Base-by-base conservation (phyloP, 2,888 invertebrate species). In the Eristalinus aeneus region DNA sequence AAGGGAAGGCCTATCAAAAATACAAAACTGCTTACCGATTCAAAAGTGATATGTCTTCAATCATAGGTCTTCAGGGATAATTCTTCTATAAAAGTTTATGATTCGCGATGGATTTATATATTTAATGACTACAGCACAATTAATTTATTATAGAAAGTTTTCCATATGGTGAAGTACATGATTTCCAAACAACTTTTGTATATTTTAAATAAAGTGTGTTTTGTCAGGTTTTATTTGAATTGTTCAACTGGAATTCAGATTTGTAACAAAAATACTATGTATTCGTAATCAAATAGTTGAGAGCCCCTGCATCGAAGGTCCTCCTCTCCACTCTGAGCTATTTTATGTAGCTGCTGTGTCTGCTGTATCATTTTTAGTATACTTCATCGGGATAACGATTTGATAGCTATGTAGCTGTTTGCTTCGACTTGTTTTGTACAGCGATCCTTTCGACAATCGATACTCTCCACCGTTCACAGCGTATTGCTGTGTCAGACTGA, bases 381-480 rank as follows among this genome's bases (percentile, higher is more conserved):
- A 77, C 69, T 56, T 80, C 73, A 64, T 69, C 68, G 68, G 73
- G 73, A 85, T 77, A 80, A 60, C 72, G 76, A 73, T 76, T 76
- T 85, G 73, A 77, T 83, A 77, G 82, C 77, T 61, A 46, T 82
- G 54, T 76, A 76, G 68, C 58, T 80, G 72, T 73, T 85, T 80
- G 73, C 68, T 46, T 76, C 64, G 72, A 77, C 80, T 80, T 80
- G 72, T 72, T 73, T 31, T 71, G 46, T 23, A 68, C 73, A 54
- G 75, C 64, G 78, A 84, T 78, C 84, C 78, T 85, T 85, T 76
- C 80, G 58, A 77, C 85, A 80, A 85, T 85, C 85, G 80, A 85
- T 85, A 85, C 61, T 71, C 39, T 46, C 12, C 16, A 46, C 71
- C 80, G 65, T 84, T 72, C 27, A 75, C 20, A 61, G 75, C 27